Evolutionary conservation across 2,113 vertebrate species (phyloP), one percentile per base, ranked within the genome.

Genomic region (Melanocharis versteri): DNA sequence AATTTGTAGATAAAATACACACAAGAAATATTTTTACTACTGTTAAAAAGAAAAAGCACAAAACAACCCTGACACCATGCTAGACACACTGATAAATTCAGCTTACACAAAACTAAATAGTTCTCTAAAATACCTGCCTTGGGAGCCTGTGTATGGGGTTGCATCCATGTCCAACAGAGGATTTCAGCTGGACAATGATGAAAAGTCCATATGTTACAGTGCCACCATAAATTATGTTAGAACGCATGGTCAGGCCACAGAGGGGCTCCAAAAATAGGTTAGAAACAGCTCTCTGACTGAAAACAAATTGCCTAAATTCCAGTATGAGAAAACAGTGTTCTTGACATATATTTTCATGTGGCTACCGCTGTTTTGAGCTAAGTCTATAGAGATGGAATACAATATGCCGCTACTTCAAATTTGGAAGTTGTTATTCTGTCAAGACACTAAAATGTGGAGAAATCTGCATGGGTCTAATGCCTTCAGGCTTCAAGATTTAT

Each of bases 231-330:
- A 98, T 98, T 98, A 99, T 98, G 97, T 98, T 96, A 95, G 97
- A 98, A 98, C 83, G 97, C 97, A 98, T 81, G 98, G 98, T 97
- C 97, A 98, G 97, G 98, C 98, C 98, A 97, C 97, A 96, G 54
- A 98, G 98, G 98, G 94, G 96, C 96, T 98, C 98, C 98, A 98
- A 98, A 99, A 98, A 99, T 98, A 99, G 98, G 98, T 62, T 97
- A 98, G 97, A 98, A 97, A 97, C 97, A 97, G 97, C 93, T 97
- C 97, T 97, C 96, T 97, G 98, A 95, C 97, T 96, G 97, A 98
- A 98, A 99, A 99, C 97, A 98, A 99, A 99, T 98, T 98, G 98
- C 98, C 97, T 98, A 97, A 98, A 98, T 98, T 98, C 98, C 97
- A 98, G 92, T 97, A 97, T 83, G 97, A 98, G 98, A 98, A 98